Conservation (phyloP, 2,888 invertebrate species). For the Mystacides longicornis region DNA sequence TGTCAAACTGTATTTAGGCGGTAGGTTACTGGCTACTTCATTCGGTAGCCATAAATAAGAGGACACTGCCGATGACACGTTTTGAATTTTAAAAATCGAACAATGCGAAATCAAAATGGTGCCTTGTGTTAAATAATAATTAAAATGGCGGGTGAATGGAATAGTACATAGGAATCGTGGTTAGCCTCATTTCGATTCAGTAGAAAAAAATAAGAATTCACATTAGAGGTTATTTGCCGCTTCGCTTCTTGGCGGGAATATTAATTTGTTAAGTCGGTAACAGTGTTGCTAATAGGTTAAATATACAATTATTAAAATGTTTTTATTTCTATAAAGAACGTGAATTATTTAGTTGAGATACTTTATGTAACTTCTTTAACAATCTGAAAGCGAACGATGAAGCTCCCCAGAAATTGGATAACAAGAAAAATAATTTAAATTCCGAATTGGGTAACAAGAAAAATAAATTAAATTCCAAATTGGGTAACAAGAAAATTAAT, state of each 20-base stretch:
- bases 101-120: slow-evolving; percentile 18
- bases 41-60: slow-evolving; percentile 16
- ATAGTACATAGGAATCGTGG: neutral
- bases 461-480: too few species aligned
- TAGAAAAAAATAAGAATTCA: slow-evolving; percentile 23
- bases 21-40: neutral
- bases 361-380: too few species aligned
- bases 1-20: neutral
- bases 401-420: too few species aligned
- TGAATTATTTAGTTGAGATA: too few species aligned
- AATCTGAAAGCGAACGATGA: too few species aligned
- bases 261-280: neutral
- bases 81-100: slow-evolving; percentile 20
- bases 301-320: too few species aligned
- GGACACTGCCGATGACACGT: slow-evolving; percentile 12
- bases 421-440: too few species aligned
- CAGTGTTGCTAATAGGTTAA: neutral
- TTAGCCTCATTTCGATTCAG: slow-evolving; percentile 23
- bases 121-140: neutral
- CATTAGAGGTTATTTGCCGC: slow-evolving; percentile 11
- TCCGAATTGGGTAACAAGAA: too few species aligned
- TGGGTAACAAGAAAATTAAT: too few species aligned
- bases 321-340: too few species aligned
- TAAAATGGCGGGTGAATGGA: slow-evolving; percentile 13
- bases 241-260: slow-evolving; percentile 2